These are phyloP conservation scores for Spilogale gracilis DNA, from an alignment of 2,113 vertebrate species.

Conservation along the genomic window DNA sequence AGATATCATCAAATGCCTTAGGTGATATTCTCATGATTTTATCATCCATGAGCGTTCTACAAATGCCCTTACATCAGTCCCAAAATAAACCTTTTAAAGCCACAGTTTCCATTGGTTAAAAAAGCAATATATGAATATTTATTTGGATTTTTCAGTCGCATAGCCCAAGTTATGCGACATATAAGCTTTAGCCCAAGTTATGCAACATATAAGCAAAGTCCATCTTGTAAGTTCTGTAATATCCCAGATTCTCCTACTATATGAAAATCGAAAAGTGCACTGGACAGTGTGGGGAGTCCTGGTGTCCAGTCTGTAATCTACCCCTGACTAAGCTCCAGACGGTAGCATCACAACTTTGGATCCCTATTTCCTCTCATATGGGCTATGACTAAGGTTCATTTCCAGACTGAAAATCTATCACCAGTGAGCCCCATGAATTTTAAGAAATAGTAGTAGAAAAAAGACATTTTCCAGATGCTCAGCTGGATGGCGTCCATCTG, in stretches of 20 bases:
- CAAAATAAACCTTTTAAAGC: constrained; percentile 18
- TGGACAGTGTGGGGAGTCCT: neutral
- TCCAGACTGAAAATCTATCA: neutral
- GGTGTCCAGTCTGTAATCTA: neutral
- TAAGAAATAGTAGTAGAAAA: constrained; percentile 5
- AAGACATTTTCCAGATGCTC: neutral
- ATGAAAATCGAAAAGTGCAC: neutral
- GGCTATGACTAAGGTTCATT: neutral
- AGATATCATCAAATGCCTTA: neutral
- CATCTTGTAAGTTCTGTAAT: neutral
- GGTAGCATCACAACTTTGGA: neutral
- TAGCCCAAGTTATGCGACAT: neutral
- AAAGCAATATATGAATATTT: neutral
- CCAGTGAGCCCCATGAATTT: neutral
- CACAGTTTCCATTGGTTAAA: neutral
- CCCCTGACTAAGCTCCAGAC: neutral
- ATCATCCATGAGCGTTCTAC: neutral
- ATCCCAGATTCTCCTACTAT: neutral
- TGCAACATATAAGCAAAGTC: neutral
- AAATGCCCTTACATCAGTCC: neutral
- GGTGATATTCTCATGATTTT: neutral
- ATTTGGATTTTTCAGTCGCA: neutral
- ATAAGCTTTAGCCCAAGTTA: constrained; percentile 5
- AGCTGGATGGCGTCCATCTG: neutral
- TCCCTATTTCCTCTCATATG: neutral